Conservation (phyloP, 2,113 vertebrate species). For the Oryzias melastigma region DNA sequence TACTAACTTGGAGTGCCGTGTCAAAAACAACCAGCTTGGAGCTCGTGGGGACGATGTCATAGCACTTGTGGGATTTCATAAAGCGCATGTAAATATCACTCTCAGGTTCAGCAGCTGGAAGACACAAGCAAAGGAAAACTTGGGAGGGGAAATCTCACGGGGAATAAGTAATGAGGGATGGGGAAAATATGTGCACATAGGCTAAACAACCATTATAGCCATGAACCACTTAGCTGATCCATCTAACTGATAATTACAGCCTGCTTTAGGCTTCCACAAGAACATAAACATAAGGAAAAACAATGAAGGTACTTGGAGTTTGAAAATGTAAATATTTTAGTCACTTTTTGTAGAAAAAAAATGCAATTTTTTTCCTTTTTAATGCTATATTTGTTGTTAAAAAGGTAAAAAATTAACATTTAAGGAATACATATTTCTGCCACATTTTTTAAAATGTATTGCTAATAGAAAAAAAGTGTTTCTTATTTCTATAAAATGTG, state of each 20-base stretch:
- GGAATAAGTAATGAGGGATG: slow-evolving; percentile 42
- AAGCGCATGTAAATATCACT: slow-evolving; percentile 96
- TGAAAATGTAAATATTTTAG: too few relatives aligned
- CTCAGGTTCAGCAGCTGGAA: slow-evolving; percentile 88
- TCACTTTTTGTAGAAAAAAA: too few relatives aligned
- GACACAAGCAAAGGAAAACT: slow-evolving; percentile 24
- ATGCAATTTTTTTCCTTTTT: too few relatives aligned
- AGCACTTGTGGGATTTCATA: slow-evolving; percentile 99
- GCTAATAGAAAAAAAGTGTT: too few relatives aligned
- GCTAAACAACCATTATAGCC: slow-evolving; percentile 56
- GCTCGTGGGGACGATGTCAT: slow-evolving; percentile 97
- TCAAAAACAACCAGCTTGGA: slow-evolving; percentile 99
- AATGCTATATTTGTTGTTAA: too few relatives aligned
- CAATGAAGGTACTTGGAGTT: slow-evolving; percentile 25
- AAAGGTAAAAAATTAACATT: too few relatives aligned
- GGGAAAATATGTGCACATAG: slow-evolving; percentile 28
- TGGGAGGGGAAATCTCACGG: slow-evolving; percentile 42
- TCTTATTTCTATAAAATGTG: too few relatives aligned
- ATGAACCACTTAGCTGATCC: slow-evolving; percentile 50
- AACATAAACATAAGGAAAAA: slow-evolving; percentile 34
- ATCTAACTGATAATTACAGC: slow-evolving; percentile 47
- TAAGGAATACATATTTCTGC: too few relatives aligned
- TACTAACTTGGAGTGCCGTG: slow-evolving; percentile 93
- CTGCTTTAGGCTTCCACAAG: slow-evolving; percentile 23
- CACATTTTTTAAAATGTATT: too few relatives aligned